Percentiles rank a stretch among this genome's conserved stretches.
phyloP scores from a whole-genome alignment of 2,888 invertebrate genomes.

The Hypercompe scribonia region DNA sequence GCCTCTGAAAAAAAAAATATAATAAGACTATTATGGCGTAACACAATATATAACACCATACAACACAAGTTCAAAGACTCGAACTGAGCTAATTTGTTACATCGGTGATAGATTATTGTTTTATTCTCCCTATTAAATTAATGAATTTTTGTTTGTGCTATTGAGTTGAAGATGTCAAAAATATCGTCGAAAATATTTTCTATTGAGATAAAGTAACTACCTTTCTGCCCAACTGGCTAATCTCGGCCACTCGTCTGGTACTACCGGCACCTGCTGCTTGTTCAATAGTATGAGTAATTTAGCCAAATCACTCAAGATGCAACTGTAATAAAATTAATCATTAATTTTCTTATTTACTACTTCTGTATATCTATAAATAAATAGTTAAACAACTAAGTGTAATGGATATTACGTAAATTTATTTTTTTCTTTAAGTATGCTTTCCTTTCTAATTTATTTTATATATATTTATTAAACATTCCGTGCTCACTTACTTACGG shows the following conservation, averaged over 20 bases:
- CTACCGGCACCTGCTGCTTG: constrained; percentile 90
- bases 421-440: too few species aligned
- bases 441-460: too few species aligned
- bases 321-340: constrained; percentile 61
- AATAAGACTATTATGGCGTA: too few species aligned
- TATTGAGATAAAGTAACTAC: constrained; percentile 52
- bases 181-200: neutral
- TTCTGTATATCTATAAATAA: neutral
- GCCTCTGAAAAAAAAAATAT: too few species aligned
- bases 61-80: neutral
- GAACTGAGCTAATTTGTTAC: neutral
- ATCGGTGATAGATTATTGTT: neutral
- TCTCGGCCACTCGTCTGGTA: constrained; percentile 94
- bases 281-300: constrained; percentile 93
- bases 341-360: neutral
- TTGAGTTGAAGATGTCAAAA: neutral
- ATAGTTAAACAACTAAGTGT: neutral
- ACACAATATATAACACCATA: too few species aligned
- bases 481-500: too few species aligned
- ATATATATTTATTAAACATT: neutral
- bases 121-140: neutral
- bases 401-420: too few species aligned
- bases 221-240: constrained; percentile 94
- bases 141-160: neutral
- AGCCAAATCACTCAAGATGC: constrained; percentile 90